Percentiles rank a stretch among this genome's conserved stretches.
Evolutionary conservation across 2,113 vertebrate species (phyloP).

Genomic region (Dissostichus mawsoni): DNA sequence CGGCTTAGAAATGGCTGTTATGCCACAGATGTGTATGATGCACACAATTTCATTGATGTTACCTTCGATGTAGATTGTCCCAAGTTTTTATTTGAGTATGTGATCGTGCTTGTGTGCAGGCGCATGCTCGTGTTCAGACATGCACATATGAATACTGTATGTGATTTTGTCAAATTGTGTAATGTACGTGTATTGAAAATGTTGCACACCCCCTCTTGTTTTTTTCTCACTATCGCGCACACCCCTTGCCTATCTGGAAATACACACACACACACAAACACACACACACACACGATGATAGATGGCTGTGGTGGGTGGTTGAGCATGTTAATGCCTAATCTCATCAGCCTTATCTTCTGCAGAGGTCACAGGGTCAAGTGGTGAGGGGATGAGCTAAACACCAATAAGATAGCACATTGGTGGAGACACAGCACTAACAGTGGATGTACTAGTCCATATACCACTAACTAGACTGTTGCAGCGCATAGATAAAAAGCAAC

Average conservation of each 20-base stretch:
- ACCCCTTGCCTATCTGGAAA: slow-evolving; percentile 41
- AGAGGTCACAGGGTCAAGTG: slow-evolving; percentile 81
- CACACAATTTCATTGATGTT: slow-evolving; percentile 20
- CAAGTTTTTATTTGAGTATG: slow-evolving; percentile 18
- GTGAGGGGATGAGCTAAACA: slow-evolving; percentile 78
- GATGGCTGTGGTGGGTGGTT: slow-evolving; percentile 78
- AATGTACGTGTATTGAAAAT: slow-evolving; percentile 19
- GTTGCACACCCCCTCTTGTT: slow-evolving; percentile 26
- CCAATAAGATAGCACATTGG: slow-evolving; percentile 73
- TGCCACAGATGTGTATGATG: slow-evolving; percentile 22
- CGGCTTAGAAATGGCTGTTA: slow-evolving; percentile 29
- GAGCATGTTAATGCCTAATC: slow-evolving; percentile 85
- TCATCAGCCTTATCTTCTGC: slow-evolving; percentile 83
- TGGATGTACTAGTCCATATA: slow-evolving; percentile 22
- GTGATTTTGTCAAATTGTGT: slow-evolving; percentile 24
- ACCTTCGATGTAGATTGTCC: background rate
- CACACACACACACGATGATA: slow-evolving; percentile 70
- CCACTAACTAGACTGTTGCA: slow-evolving; percentile 31
- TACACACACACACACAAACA: slow-evolving; percentile 19
- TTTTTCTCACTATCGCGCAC: slow-evolving; percentile 5
- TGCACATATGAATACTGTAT: slow-evolving; percentile 28
- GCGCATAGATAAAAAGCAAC: background rate
- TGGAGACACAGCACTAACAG: slow-evolving; percentile 36
- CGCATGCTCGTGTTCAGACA: slow-evolving; percentile 34
- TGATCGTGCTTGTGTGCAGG: slow-evolving; percentile 30